Percentiles rank a stretch among this genome's conserved stretches.
phyloP scores from a whole-genome alignment of 1,140 invertebrate species.

The Drosophila carrolli region DNA sequence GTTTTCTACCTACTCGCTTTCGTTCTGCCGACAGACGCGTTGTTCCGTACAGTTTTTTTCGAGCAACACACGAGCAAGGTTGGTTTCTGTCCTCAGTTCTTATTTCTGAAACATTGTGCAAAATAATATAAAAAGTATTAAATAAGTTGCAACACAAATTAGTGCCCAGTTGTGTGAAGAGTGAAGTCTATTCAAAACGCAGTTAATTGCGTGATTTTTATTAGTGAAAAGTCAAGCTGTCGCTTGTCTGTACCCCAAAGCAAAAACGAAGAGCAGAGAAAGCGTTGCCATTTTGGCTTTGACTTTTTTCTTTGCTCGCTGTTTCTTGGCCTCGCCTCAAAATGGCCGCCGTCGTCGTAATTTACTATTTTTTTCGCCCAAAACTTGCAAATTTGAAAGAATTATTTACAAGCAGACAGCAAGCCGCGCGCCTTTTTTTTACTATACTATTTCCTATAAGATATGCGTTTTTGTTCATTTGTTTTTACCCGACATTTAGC shows the following conservation, averaged over 20 bases:
- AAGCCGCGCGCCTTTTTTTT: conserved; percentile 70
- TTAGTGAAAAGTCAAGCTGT: not conserved
- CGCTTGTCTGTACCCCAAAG: conserved; percentile 32
- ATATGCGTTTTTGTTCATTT: conserved; percentile 65
- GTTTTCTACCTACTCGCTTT: conserved; percentile 42
- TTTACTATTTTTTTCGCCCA: conserved; percentile 2
- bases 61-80: conserved; percentile 66
- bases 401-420: conserved; percentile 16
- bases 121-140: conserved; percentile 9
- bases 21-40: conserved; percentile 39
- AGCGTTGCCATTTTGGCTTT: conserved; percentile 64
- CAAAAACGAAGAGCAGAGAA: conserved; percentile 43
- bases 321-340: conserved; percentile 33
- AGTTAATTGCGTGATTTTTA: not conserved
- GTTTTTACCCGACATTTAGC: conserved; percentile 74
- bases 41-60: conserved; percentile 71
- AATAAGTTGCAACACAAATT: conserved; percentile 3
- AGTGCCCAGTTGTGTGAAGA: conserved; percentile 16
- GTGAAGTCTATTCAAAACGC: not conserved
- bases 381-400: conserved; percentile 3
- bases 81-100: conserved; percentile 37
- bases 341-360: conserved; percentile 24
- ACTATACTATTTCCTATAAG: conserved; percentile 24
- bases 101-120: conserved; percentile 28
- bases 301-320: conserved; percentile 36